Evolutionary conservation across 1,140 invertebrate genomes (phyloP).

Genomic region (Calliopsis andreniformis): DNA sequence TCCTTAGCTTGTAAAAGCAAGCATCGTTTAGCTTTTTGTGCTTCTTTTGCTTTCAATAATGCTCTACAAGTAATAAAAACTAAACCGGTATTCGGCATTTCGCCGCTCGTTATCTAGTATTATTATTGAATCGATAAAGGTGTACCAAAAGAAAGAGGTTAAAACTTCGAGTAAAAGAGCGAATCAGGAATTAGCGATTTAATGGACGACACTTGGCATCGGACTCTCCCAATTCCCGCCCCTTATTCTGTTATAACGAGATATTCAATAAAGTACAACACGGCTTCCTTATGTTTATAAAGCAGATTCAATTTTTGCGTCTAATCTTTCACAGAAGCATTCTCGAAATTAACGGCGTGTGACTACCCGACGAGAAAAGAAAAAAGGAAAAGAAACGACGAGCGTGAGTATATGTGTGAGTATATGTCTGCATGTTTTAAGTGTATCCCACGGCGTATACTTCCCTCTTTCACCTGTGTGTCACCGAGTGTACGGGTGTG

Average conservation of each 20-base stretch:
- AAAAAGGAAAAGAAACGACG: constrained; percentile 45
- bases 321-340: constrained; percentile 35
- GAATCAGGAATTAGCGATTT: constrained; percentile 52
- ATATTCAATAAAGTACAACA: constrained; percentile 22
- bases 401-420: constrained; percentile 14
- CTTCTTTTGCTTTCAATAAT: background rate
- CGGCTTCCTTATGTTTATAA: constrained; percentile 24
- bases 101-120: no score
- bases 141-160: constrained; percentile 29
- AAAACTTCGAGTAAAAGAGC: constrained; percentile 50
- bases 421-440: no score
- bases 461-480: background rate
- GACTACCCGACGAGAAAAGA: constrained; percentile 36
- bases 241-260: background rate
- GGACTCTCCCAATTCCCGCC: constrained; percentile 30
- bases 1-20: constrained; percentile 13
- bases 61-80: constrained; percentile 28
- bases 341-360: constrained; percentile 44
- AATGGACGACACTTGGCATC: constrained; percentile 50
- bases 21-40: constrained; percentile 1
- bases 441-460: background rate
- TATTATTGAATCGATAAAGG: constrained; percentile 14
- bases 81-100: background rate
- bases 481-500: background rate
- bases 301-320: constrained; percentile 47